Percentiles rank a stretch among this genome's conserved stretches.
Evolutionary conservation across 2,888 invertebrate species (phyloP).

Genomic region (Eilema sororculum): DNA sequence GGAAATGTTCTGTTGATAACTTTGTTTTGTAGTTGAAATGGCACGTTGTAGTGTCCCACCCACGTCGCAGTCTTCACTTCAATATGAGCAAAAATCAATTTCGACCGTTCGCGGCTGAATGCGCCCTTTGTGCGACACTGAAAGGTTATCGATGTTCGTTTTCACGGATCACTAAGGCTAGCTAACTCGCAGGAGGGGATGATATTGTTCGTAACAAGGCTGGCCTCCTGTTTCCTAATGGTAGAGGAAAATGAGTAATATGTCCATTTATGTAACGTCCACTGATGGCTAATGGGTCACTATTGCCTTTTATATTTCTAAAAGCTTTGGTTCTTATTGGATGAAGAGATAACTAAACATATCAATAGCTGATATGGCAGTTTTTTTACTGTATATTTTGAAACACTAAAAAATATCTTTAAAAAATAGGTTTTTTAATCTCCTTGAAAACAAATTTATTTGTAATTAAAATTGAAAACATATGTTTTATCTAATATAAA

Average conservation of each 20-base stretch:
- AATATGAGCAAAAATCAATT: constrained; percentile 82
- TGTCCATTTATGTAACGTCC: constrained; percentile 26
- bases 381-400: background rate
- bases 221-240: constrained; percentile 59
- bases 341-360: background rate
- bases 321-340: background rate
- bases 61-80: constrained; percentile 49
- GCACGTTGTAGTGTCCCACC: constrained; percentile 37
- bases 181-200: constrained; percentile 56
- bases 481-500: too few relatives aligned
- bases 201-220: constrained; percentile 72
- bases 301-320: constrained; percentile 19
- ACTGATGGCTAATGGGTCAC: constrained; percentile 14
- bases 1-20: constrained; percentile 36
- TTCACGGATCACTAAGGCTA: constrained; percentile 76
- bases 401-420: background rate
- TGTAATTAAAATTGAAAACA: background rate
- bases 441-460: background rate
- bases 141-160: constrained; percentile 83
- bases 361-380: background rate
- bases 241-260: constrained; percentile 45
- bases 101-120: constrained; percentile 77
- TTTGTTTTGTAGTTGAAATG: constrained; percentile 50
- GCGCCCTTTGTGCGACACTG: constrained; percentile 78
- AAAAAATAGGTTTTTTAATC: background rate